Conservation (phyloP, 1,140 invertebrate genomes). For the Bicyclus anynana region DNA sequence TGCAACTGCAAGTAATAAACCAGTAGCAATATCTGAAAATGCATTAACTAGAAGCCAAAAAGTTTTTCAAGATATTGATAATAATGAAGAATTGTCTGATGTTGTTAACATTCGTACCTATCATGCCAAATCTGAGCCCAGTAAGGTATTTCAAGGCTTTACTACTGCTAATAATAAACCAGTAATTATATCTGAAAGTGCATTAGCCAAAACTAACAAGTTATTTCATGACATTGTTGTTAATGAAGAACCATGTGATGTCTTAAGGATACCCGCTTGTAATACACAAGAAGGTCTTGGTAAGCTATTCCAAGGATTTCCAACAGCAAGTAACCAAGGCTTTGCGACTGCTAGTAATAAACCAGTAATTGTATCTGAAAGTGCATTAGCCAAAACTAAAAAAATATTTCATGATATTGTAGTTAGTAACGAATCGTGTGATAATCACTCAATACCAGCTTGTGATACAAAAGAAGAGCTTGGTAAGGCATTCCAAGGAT, state of each 20-base stretch:
- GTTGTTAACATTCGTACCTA: too few relatives aligned
- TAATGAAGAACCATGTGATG: too few relatives aligned
- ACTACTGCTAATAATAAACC: conserved; percentile 38
- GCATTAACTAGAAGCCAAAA: conserved; percentile 34
- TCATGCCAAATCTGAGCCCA: not conserved
- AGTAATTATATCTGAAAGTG: conserved; percentile 42
- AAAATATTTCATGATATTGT: conserved; percentile 44
- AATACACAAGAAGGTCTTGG: too few relatives aligned
- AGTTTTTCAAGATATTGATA: conserved; percentile 3
- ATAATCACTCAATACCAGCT: too few relatives aligned
- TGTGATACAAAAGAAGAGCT: too few relatives aligned
- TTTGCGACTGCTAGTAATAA: conserved; percentile 18
- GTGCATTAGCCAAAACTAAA: conserved; percentile 52
- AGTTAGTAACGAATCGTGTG: too few relatives aligned
- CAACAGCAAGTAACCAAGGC: too few relatives aligned
- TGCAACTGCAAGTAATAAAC: conserved; percentile 41
- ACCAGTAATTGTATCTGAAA: conserved; percentile 40
- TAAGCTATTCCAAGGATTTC: conserved; percentile 13
- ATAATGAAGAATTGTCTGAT: not conserved
- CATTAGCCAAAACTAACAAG: conserved; percentile 36
- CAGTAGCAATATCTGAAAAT: conserved; percentile 43
- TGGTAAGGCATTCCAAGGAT: conserved; percentile 12
- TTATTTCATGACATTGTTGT: conserved; percentile 35
- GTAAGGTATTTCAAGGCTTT: conserved; percentile 21
- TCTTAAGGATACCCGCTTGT: too few relatives aligned